Base-by-base conservation (phyloP, 53 echinoderm and acorn worm species). In the Echinarachnius parma region DNA sequence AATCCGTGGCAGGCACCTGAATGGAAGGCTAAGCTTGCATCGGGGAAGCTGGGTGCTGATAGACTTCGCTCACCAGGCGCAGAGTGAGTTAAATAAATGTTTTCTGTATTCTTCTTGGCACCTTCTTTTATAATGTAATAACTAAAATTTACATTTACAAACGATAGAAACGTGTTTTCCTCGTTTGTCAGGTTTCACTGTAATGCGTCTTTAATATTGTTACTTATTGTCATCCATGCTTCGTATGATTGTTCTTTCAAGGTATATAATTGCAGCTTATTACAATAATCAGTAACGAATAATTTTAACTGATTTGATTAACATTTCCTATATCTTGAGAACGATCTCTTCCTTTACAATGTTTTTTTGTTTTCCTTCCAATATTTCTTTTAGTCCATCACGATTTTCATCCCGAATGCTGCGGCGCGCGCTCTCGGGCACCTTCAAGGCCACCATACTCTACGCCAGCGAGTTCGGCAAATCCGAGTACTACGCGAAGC, bases 381-480 rank as follows among this genome's bases (percentile, higher is more conserved):
- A 10, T n/a, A 50, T 21, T 0, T 47, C 46, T 65, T 65, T 26
- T 62, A 92, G 92, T 48, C 78, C 92, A 0, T 68, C 89, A 3
- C 84, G 75, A 34, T 83, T 88, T 18, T 75, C 76, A 14, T 64
- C 88, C 16, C 81, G 81, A 3, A 63, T 89, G 32, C 59, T 89
- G 64, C 78, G 62, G 2, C 69, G 62, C 2, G 78, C 82, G 18
- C 60, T 85, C 34, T 78, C 84, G 21, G 85, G 89, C 4, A 88
- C 82, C 5, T 76, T 86, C 28, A 93, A 86, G 52, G 87, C 82
- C 2, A 89, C 89, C 21, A 62, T 93, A 28, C 76, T 93, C 23
- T 93, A 82, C 53, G 93, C 88, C n/a, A 89, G 85, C 15, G 85
- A 89, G 78, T 89, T 84, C 27, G 89, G 89, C 48, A 89, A 79